Percentiles rank a stretch among this genome's conserved stretches.
phyloP scores from a whole-genome alignment of 2,888 invertebrate species.

The Steinernema hermaphroditum region DNA sequence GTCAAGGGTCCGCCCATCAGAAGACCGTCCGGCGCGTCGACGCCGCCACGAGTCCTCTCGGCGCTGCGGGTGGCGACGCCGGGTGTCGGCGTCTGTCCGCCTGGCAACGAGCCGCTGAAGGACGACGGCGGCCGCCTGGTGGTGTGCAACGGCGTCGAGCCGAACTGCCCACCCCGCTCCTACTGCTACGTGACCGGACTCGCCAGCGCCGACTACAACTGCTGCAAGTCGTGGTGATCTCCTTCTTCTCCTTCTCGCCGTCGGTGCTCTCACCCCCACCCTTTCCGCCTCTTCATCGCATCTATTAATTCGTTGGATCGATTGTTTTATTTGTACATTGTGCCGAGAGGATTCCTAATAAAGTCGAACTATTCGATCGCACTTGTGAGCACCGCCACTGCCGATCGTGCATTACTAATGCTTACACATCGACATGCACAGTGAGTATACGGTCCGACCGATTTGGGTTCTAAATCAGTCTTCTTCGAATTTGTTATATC shows the following conservation, averaged over 20 bases:
- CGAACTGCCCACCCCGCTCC: conserved; percentile 64
- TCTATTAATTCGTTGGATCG: neutral
- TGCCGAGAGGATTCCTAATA: too few species aligned
- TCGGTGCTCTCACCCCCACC: conserved; percentile 13
- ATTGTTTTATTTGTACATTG: conserved; percentile 25
- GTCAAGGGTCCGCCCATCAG: conserved; percentile 62
- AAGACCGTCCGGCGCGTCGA: conserved; percentile 51
- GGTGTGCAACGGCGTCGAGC: conserved; percentile 62
- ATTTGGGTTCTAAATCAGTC: neutral
- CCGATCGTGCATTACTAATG: too few species aligned
- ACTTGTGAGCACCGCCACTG: too few species aligned
- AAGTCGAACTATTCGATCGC: too few species aligned
- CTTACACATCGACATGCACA: too few species aligned
- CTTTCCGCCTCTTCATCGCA: neutral
- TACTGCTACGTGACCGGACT: conserved; percentile 66
- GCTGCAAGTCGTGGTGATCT: conserved; percentile 60
- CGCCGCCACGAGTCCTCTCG: conserved; percentile 22
- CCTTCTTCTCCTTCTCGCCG: neutral
- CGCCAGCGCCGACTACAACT: conserved; percentile 64
- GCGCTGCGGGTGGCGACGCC: conserved; percentile 20
- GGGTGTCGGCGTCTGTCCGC: conserved; percentile 60
- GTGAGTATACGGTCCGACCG: too few species aligned
- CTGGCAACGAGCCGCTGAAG: conserved; percentile 58
- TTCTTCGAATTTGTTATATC: neutral
- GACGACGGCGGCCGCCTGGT: conserved; percentile 53